Base-by-base conservation (phyloP, 2,113 vertebrate species). In the Pteruthius melanotis region DNA sequence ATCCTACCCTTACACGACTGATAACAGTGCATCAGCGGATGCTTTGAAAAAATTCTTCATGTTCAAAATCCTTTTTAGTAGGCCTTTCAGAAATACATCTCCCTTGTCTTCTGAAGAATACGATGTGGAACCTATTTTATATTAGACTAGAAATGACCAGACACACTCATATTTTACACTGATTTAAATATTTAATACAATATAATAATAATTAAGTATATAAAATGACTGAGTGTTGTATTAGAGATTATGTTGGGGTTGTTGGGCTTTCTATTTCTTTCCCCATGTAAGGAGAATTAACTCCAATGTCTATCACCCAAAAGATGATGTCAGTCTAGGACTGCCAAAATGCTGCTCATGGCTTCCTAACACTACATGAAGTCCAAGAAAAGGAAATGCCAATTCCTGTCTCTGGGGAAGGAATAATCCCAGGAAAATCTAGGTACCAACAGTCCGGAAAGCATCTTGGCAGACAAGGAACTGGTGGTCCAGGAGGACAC, bases 71-170 rank as follows among this genome's bases (percentile, higher is more conserved):
- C 6, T 30, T 42, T 79, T 64, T 10, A 61, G 19, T 7, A 61
- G 16, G 72, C 2, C 11, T 72, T 91, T 31, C 17, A 71, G 27
- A 76, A 76, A 63, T 15, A 26, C 10, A 4, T 52, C 12, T 72
- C 3, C 13, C 13, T 49, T 61, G 11, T 76, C 47, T 68, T 61
- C 10, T 61, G n/a, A 40, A 77, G 50, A 84, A 8, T 30, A n/a
- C 10, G 35, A 10, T 6, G 11, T 30, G 27, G 6, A 2, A 9
- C 0, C 1, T 56, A 26, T 10, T 13, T 54, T 33, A 11, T 35
- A 23, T 79, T 53, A 66, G 28, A 71, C 31, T 37, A 63, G 27
- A 69, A 84, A 13, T 33, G 24, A 53, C 6, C 11, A 40, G 24
- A 28, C 15, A 57, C 20, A 52, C 7, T 35, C 14, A 1, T 53